Base-by-base conservation (phyloP, 2,797 vertebrate species). In the Chelmon rostratus region DNA sequence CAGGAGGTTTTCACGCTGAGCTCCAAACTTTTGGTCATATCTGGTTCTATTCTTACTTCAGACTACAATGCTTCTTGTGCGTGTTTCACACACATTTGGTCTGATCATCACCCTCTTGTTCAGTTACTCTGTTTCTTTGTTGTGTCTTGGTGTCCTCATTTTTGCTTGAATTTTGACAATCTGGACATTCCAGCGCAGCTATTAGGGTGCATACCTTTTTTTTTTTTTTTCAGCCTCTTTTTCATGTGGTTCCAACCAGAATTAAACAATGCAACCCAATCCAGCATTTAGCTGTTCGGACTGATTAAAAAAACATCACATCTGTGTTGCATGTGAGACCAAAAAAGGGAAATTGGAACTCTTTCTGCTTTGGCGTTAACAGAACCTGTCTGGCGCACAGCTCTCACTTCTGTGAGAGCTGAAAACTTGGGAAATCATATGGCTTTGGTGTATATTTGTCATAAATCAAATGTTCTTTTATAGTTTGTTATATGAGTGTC, bases 291-390 rank as follows among this genome's bases (percentile, higher is more conserved):
- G 23, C 56, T 79, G 21, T 37, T 87, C 35, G 28, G 10, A 49
- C 52, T 63, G 68, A 88, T 84, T 76, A 74, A 74, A 79, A 73
- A 74, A 78, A 52, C 64, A 65, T 53, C 67, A 84, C 77, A 81
- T 89, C 83, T 86, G 73, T 61, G 58, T 59, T 82, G 78, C 71
- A 86, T 78, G 42, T 74, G 68, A 86, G 70, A 76, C 49, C 53
- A 76, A 82, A 81, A 70, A 86, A 72, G 74, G 61, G 15, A 73
- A 82, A 73, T 19, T 67, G n/a, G 3, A 74, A 50, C 23, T 21
- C 37, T 49, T 68, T 68, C 23, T 73, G 68, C 53, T 84, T 54
- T 61, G 25, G 58, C 64, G 69, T 74, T 40, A 69, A 61, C 19
- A 40, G 16, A 80, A 77, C 38, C 23, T 73, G 49, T 66, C 54